Evolutionary conservation across 2,888 invertebrate genomes (phyloP).

Genomic region (Lobophora halterata): DNA sequence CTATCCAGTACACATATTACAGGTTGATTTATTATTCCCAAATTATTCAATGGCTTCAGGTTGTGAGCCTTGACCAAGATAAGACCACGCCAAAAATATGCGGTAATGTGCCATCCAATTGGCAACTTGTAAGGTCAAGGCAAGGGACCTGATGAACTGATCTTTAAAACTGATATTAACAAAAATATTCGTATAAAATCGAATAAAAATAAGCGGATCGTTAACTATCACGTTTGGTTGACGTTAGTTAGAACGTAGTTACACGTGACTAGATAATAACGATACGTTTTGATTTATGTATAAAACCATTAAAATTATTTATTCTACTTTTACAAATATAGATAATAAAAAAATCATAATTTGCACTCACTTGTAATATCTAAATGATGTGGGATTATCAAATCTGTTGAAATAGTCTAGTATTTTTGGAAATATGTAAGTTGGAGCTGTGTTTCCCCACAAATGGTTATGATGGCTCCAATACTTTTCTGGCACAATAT

Average conservation of each 20-base stretch:
- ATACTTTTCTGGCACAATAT: slow-evolving; percentile 75
- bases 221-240: slow-evolving; percentile 4
- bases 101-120: slow-evolving; percentile 19
- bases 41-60: slow-evolving; percentile 11
- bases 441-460: slow-evolving; percentile 53
- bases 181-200: slow-evolving; percentile 25
- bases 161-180: slow-evolving; percentile 18
- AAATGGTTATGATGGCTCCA: slow-evolving; percentile 71
- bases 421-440: slow-evolving; percentile 51
- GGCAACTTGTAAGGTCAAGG: slow-evolving; percentile 28
- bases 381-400: slow-evolving; percentile 18
- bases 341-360: too few species aligned
- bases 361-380: not conserved
- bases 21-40: slow-evolving; percentile 4
- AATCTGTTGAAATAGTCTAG: slow-evolving; percentile 47
- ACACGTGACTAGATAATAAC: not conserved
- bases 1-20: not conserved
- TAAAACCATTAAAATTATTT: not conserved
- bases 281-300: not conserved
- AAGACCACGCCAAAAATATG: slow-evolving; percentile 20
- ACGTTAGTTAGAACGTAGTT: not conserved
- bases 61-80: slow-evolving; percentile 29
- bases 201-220: slow-evolving; percentile 7
- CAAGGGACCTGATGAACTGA: slow-evolving; percentile 14
- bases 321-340: slow-evolving; percentile 11